Evolutionary conservation across 2,797 vertebrate species (phyloP), one percentile per base, ranked within the genome.

Genomic region (Bradypodion pumilum): DNA sequence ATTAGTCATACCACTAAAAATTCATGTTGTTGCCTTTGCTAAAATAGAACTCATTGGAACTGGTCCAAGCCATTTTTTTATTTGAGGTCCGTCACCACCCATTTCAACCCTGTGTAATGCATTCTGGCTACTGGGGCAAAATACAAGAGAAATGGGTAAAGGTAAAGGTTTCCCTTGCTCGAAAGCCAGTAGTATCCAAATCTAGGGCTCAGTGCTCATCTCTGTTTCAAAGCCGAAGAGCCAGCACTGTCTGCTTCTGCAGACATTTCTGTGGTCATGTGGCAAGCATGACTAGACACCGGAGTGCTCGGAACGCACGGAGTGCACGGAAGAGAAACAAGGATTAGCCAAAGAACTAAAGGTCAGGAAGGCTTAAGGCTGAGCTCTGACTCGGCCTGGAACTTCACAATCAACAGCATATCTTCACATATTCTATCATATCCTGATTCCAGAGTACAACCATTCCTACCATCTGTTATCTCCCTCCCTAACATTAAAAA

Each of bases 401-500:
- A 49, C 2, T 16, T 59, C 35, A 37, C 68, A 42, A 23, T 29
- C 27, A 2, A 4, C 7, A 69, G 35, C 12, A 35, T 35, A 65
- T 35, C 21, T 13, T 44, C 40, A 23, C 10, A 21, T 69, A 25
- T 69, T 81, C 62, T 49, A 5, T 44, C 68, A 23, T 56, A 13
- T 29, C 5, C 29, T 4, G 35, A 1, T n/a, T 66, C 35, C 8
- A 4, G 4, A 12, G 60, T 44, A 35, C 19, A 66, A 66, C 27
- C 42, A 56, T 7, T 27, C 35, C 21, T 46, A 25, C 37, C 42
- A 66, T 60, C 63, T 56, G 65, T 60, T 56, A 70, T 29, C 37
- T 60, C 35, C 15, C 8, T 69, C n/a, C 35, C 1, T 77, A 59
- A 44, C 35, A 69, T n/a, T 86, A 89, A 63, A 46, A 65, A 80